Percentiles rank a stretch among this genome's conserved stretches.
Evolutionary conservation across 2,888 invertebrate species (phyloP).

Genomic region (Pycnomerus fuliginosus): DNA sequence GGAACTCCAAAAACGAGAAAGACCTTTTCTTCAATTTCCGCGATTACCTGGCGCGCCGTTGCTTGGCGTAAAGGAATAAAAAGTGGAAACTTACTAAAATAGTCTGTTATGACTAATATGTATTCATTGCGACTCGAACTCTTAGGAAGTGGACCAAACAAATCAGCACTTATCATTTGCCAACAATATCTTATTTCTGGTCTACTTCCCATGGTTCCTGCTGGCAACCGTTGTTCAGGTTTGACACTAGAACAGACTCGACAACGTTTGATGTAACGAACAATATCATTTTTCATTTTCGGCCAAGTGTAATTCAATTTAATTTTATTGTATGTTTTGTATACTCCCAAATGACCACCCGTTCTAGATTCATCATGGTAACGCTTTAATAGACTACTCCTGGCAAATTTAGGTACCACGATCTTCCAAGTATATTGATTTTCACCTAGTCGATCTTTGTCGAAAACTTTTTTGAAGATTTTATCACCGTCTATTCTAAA

Average conservation of each 20-base stretch:
- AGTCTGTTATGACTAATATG: slow-evolving; percentile 27
- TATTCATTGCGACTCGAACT: slow-evolving; percentile 17
- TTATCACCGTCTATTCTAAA: too few relatives aligned
- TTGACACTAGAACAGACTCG: slow-evolving; percentile 6
- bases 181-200: slow-evolving; percentile 13
- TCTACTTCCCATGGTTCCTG: slow-evolving; percentile 14
- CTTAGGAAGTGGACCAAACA: slow-evolving; percentile 24
- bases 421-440: too few relatives aligned
- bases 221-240: slow-evolving; percentile 10
- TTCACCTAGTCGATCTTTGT: too few relatives aligned
- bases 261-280: slow-evolving; percentile 11
- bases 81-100: slow-evolving; percentile 28
- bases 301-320: slow-evolving; percentile 14
- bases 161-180: slow-evolving; percentile 23
- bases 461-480: too few relatives aligned
- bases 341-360: slow-evolving; percentile 17
- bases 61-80: slow-evolving; percentile 29
- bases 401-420: not conserved
- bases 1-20: slow-evolving; percentile 35
- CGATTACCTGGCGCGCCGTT: slow-evolving; percentile 18
- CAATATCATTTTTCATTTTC: slow-evolving; percentile 12
- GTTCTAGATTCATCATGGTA: slow-evolving; percentile 1
- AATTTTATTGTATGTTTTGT: slow-evolving; percentile 16
- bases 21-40: slow-evolving; percentile 26
- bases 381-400: not conserved